Conservation (phyloP, 2,113 vertebrate genomes). For the Plectropomus leopardus region DNA sequence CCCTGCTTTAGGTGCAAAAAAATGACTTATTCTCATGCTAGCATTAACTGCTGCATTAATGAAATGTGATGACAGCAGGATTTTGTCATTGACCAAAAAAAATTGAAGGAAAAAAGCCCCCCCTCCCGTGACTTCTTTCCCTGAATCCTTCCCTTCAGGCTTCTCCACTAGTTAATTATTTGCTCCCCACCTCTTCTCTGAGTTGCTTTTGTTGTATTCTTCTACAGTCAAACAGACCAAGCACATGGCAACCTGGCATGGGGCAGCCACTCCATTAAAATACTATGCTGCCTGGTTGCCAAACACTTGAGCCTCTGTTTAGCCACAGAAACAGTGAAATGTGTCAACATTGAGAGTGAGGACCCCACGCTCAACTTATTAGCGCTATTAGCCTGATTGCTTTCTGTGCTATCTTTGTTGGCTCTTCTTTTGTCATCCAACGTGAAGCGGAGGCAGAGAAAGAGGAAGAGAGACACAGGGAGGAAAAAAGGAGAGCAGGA, state of each 20-base stretch:
- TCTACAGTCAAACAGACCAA: slow-evolving; percentile 67
- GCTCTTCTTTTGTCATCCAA: slow-evolving; percentile 74
- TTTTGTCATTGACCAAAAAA: slow-evolving; percentile 16
- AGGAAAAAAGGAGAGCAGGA: slow-evolving; percentile 53
- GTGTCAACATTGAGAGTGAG: slow-evolving; percentile 83
- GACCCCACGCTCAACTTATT: slow-evolving; percentile 85
- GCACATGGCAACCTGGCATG: slow-evolving; percentile 80
- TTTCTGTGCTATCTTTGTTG: slow-evolving; percentile 84
- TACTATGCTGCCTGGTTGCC: slow-evolving; percentile 74
- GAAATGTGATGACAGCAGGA: slow-evolving; percentile 33
- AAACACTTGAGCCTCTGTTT: slow-evolving; percentile 86
- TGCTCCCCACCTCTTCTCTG: slow-evolving; percentile 54
- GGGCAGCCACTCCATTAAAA: slow-evolving; percentile 79
- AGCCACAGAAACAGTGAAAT: slow-evolving; percentile 83
- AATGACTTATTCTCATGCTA: slow-evolving; percentile 35
- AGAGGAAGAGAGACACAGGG: slow-evolving; percentile 50
- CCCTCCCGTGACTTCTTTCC: slow-evolving; percentile 44
- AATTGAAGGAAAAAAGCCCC: not conserved
- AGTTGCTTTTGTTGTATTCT: slow-evolving; percentile 73
- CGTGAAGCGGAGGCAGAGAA: slow-evolving; percentile 53
- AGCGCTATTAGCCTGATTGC: slow-evolving; percentile 86
- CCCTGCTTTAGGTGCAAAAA: slow-evolving; percentile 15
- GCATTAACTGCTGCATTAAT: slow-evolving; percentile 23
- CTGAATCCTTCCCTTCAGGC: slow-evolving; percentile 47
- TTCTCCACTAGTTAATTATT: slow-evolving; percentile 75